phyloP scores from a whole-genome alignment of 1,140 invertebrate genomes.

The Danaus plexippus region DNA sequence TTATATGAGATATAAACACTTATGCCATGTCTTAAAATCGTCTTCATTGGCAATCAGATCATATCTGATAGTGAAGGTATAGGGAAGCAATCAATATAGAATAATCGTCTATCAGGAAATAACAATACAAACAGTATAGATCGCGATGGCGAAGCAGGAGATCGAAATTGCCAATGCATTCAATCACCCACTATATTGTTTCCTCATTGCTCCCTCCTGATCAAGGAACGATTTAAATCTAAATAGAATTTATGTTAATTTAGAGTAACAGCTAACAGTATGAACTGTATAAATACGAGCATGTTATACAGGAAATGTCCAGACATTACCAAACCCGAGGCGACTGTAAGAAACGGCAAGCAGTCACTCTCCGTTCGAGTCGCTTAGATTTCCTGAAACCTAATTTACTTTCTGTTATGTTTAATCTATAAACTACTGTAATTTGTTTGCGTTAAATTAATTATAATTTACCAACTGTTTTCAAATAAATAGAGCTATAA shows the following conservation, averaged over 20 bases:
- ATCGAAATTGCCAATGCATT: conserved; percentile 32
- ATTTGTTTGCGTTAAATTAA: too few relatives aligned
- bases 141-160: conserved; percentile 15
- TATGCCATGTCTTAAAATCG: too few relatives aligned
- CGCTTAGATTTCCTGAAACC: conserved; percentile 12
- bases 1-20: too few relatives aligned
- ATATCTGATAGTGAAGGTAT: too few relatives aligned
- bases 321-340: conserved; percentile 53
- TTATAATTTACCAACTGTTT: too few relatives aligned
- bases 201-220: conserved; percentile 44
- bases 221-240: conserved; percentile 46
- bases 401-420: too few relatives aligned
- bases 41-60: too few relatives aligned
- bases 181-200: conserved; percentile 45
- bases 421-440: too few relatives aligned
- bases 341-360: conserved; percentile 53
- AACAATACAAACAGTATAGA: conserved; percentile 6
- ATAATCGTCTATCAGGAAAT: neutral
- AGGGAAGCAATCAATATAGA: too few relatives aligned
- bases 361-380: conserved; percentile 44
- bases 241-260: conserved; percentile 65
- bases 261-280: conserved; percentile 42
- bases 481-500: too few relatives aligned
- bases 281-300: conserved; percentile 42
- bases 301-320: conserved; percentile 64